Evolutionary conservation across 2,113 vertebrate genomes (phyloP), one percentile per base, ranked within the genome.

Genomic region (Oenanthe melanoleuca): DNA sequence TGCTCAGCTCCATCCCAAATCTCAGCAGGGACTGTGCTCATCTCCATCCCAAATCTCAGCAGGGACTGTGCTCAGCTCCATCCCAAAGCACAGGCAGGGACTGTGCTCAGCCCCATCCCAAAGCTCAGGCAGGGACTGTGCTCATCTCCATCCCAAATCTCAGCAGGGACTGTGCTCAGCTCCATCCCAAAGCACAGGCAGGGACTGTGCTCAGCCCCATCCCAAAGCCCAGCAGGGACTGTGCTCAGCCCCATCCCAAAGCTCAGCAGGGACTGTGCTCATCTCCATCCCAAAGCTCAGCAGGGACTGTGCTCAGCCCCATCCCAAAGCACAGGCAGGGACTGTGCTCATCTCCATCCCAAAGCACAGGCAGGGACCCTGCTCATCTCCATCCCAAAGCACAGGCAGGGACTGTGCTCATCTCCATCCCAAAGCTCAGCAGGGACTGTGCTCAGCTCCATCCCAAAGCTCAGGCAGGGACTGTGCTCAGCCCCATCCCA

Each of bases 391-490:
- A 37, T 8, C 26, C 85, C 57, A 53, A 45, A 66, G 3, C 31
- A 16, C 75, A 40, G n/a, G 23, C 66, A 44, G 78, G 14, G 34
- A 37, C 34, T 37, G 34, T 37, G 34, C 34, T 37, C 34, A 37
- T 7, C 34, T 37, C 34, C 34, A 37, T 8, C 26, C 85, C 57
- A 53, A 45, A 66, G 3, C 31, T 16, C 75, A 40, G n/a, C 66
- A 44, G 78, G 14, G 34, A 37, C 34, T 37, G 34, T 37, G 34
- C 34, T 37, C 34, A 37, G n/a, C n/a, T n/a, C n/a, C n/a, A n/a
- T n/a, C n/a, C n/a, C n/a, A n/a, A n/a, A n/a, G n/a, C n/a, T n/a
- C 0, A 3, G 31, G 34, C 34, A 37, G 34, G 8, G 34, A 37
- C 8, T 37, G 7, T 37, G 34, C 34, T 37, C 34, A 37, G 34